These are phyloP conservation scores for Gymnoscelis rufifasciata DNA, from an alignment of 2,888 invertebrate genomes.

Conservation along the genomic window DNA sequence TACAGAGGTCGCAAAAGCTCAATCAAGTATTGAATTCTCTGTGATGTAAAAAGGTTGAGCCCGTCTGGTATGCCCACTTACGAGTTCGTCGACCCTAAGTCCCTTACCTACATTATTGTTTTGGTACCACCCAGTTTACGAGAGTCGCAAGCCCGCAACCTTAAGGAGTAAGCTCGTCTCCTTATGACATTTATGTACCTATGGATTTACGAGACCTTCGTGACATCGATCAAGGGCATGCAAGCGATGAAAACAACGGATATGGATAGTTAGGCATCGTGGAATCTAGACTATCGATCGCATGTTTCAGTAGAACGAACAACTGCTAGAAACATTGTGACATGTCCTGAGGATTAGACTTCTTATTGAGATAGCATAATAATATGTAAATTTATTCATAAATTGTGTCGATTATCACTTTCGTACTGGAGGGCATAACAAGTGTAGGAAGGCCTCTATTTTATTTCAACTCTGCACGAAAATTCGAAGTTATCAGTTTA, in stretches of 20 bases:
- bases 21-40: constrained; percentile 7
- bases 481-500: no score
- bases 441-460: no score
- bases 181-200: constrained; percentile 24
- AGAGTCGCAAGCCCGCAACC: constrained; percentile 33
- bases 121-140: constrained; percentile 20
- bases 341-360: constrained; percentile 1
- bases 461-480: no score
- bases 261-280: constrained; percentile 9
- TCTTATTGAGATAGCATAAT: not conserved
- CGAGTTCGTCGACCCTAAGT: constrained; percentile 25
- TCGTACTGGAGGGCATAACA: no score
- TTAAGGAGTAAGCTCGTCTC: constrained; percentile 23
- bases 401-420: no score
- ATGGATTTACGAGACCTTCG: constrained; percentile 25
- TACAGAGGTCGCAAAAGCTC: constrained; percentile 7
- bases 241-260: constrained; percentile 21
- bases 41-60: constrained; percentile 22
- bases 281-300: constrained; percentile 22
- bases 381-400: no score
- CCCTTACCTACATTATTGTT: constrained; percentile 6
- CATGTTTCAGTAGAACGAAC: constrained; percentile 5
- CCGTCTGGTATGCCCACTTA: constrained; percentile 18
- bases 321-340: constrained; percentile 1
- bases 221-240: constrained; percentile 39